Percentiles rank a stretch among this genome's conserved stretches.
These are phyloP conservation scores for Steatocranus sp. DNA, from an alignment of 2,797 vertebrate species.

Conservation along the genomic window DNA sequence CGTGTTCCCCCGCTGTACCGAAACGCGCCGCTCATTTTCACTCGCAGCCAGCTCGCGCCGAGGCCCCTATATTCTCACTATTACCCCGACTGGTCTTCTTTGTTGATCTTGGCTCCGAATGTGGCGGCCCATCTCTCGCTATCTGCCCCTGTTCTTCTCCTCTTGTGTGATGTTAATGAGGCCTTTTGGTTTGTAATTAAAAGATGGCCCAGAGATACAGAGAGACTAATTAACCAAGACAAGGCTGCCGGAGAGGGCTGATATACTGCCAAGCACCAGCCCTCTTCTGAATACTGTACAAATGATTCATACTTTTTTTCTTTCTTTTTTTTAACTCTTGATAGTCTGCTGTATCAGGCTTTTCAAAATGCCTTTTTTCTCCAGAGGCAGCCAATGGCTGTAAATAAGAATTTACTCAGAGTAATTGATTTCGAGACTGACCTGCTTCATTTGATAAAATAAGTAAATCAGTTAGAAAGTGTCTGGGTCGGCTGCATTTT, in stretches of 20 bases:
- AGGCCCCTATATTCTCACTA: not conserved
- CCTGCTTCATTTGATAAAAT: conserved; percentile 10
- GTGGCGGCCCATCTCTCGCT: conserved; percentile 41
- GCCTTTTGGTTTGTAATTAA: conserved; percentile 75
- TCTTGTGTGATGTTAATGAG: conserved; percentile 73
- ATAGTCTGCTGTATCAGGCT: not conserved
- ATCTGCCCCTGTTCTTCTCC: conserved; percentile 42
- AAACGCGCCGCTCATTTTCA: not conserved
- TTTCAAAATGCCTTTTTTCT: conserved; percentile 5
- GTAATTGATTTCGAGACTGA: conserved; percentile 31
- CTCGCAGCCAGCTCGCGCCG: not conserved
- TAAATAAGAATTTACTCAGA: conserved; percentile 43
- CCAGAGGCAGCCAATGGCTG: not conserved
- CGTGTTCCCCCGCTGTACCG: not conserved
- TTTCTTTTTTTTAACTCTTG: not conserved
- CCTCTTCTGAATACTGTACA: conserved; percentile 42
- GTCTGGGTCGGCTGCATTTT: not conserved
- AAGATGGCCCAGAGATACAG: conserved; percentile 71
- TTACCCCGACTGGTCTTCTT: conserved; percentile 16
- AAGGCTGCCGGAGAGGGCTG: conserved; percentile 55
- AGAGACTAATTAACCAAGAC: conserved; percentile 73
- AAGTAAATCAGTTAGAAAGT: conserved; percentile 32
- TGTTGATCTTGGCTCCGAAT: conserved; percentile 47
- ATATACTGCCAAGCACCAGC: conserved; percentile 52
- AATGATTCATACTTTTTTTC: conserved; percentile 23